Evolutionary conservation across 2,888 invertebrate species (phyloP).

Genomic region (Spisula subtruncata): DNA sequence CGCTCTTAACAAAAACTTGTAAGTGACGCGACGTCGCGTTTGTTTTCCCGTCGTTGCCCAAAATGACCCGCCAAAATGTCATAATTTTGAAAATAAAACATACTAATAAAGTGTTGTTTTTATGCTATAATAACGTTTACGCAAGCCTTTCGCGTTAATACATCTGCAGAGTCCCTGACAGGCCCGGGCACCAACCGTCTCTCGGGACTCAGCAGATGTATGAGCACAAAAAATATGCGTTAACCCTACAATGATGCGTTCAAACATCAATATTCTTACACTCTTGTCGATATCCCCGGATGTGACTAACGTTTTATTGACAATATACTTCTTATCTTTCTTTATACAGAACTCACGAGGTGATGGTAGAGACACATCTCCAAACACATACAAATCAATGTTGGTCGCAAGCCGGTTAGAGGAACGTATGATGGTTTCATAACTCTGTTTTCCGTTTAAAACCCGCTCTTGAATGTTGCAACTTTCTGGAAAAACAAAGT

Average conservation of each 20-base stretch:
- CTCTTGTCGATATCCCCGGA: background rate
- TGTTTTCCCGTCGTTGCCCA: too few relatives aligned
- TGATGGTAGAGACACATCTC: background rate
- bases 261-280: background rate
- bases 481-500: background rate
- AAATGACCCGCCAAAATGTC: too few relatives aligned
- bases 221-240: background rate
- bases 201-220: background rate
- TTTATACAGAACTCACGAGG: background rate
- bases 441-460: background rate
- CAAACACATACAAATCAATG: background rate
- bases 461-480: background rate
- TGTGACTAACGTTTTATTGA: background rate
- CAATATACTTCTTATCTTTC: background rate
- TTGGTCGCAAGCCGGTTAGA: background rate
- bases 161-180: too few relatives aligned
- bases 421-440: background rate
- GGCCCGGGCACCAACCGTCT: too few relatives aligned
- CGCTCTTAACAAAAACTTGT: too few relatives aligned
- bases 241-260: too few relatives aligned
- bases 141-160: too few relatives aligned
- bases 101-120: too few relatives aligned
- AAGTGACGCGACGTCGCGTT: too few relatives aligned
- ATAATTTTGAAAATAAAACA: too few relatives aligned
- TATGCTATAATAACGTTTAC: too few relatives aligned